Conservation (phyloP, 1,140 invertebrate species). For the Cydia amplana region DNA sequence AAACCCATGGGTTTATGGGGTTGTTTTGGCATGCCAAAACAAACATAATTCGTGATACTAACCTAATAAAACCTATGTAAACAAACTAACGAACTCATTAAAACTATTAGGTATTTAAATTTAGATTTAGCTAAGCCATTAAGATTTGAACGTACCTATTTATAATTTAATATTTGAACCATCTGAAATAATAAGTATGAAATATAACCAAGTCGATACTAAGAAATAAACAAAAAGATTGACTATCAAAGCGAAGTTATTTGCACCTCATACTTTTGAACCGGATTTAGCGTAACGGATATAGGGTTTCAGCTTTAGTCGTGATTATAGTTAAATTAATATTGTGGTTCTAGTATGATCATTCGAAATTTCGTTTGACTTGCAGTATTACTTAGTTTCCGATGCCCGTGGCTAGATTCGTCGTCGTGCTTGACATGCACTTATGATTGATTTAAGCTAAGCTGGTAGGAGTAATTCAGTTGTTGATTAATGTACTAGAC, state of each 20-base stretch:
- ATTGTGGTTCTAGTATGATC: neutral
- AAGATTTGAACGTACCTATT: neutral
- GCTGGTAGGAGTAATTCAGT: neutral
- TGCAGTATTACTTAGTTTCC: neutral
- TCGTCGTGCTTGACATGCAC: neutral
- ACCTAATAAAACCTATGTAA: neutral
- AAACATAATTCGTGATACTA: neutral
- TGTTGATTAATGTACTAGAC: neutral
- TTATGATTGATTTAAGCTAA: slow-evolving; percentile 8
- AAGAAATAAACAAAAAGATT: neutral
- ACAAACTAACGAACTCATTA: neutral
- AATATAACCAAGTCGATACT: neutral
- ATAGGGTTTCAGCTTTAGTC: neutral
- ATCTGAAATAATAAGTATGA: neutral
- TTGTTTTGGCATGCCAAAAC: too few relatives aligned
- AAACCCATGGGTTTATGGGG: too few relatives aligned
- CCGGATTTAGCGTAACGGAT: neutral
- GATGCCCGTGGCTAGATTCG: neutral
- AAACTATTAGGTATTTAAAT: neutral
- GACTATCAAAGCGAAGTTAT: neutral
- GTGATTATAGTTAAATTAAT: slow-evolving; percentile 2
- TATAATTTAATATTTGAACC: neutral
- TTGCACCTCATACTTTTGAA: neutral
- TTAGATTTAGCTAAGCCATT: neutral
- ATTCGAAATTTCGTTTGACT: neutral